These are phyloP conservation scores for Acleris laterana DNA, from an alignment of 2,888 invertebrate genomes.

Conservation along the genomic window DNA sequence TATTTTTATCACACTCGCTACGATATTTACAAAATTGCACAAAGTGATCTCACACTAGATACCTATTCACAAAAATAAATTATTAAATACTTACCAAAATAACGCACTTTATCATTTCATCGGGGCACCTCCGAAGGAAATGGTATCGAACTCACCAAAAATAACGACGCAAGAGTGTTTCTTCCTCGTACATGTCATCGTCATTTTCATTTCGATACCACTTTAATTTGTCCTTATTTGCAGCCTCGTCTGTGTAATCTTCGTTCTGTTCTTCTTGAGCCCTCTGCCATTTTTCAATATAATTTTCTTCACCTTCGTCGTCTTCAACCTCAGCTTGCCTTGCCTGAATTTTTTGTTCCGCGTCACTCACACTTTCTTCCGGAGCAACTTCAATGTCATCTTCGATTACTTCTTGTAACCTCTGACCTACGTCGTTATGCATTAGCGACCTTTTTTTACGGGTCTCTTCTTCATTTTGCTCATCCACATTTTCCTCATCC, in stretches of 20 bases:
- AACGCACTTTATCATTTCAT: constrained; percentile 53
- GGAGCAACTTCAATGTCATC: constrained; percentile 36
- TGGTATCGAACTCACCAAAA: constrained; percentile 51
- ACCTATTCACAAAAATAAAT: constrained; percentile 46
- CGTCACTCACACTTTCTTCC: constrained; percentile 15
- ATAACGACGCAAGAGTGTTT: constrained; percentile 15
- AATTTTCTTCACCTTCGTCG: background rate
- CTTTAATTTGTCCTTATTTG: constrained; percentile 13
- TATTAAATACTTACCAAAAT: constrained; percentile 39
- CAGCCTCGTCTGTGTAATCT: constrained; percentile 28
- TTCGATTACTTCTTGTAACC: constrained; percentile 37
- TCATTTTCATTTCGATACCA: constrained; percentile 16
- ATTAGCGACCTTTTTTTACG: background rate
- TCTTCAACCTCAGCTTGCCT: constrained; percentile 16
- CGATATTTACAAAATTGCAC: constrained; percentile 81
- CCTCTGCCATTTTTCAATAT: constrained; percentile 27
- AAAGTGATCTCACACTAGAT: constrained; percentile 59
- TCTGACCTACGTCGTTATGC: constrained; percentile 7
- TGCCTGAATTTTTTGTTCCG: background rate
- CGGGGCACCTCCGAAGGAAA: constrained; percentile 54
- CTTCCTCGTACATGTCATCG: constrained; percentile 19
- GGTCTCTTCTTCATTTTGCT: constrained; percentile 11
- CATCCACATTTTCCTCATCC: constrained; percentile 1
- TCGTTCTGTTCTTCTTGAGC: constrained; percentile 27
- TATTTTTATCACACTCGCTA: constrained; percentile 47